Conservation (phyloP, 2,797 vertebrate species). For the Argya squamiceps region DNA sequence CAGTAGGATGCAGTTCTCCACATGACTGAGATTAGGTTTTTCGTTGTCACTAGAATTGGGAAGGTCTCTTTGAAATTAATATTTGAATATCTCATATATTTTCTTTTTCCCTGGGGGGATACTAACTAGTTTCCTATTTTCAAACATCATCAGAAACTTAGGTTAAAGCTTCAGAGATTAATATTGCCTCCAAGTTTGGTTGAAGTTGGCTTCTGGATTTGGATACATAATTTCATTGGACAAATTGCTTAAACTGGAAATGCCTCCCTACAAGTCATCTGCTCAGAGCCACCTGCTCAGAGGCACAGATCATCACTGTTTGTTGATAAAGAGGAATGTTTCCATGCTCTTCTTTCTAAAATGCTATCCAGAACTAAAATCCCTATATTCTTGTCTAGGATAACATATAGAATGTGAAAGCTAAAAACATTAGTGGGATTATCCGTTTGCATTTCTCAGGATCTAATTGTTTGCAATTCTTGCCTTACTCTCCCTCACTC, state of each 20-base stretch:
- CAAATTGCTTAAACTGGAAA: neutral
- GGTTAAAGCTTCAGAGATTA: neutral
- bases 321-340: neutral
- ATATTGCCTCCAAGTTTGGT: neutral
- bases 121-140: neutral
- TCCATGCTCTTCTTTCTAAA: neutral
- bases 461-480: neutral
- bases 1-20: neutral
- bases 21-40: neutral
- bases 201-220: neutral
- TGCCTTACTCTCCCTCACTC: neutral
- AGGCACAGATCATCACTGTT: neutral
- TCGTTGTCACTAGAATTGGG: neutral
- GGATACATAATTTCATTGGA: neutral
- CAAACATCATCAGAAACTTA: neutral
- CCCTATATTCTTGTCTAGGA: neutral
- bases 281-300: neutral
- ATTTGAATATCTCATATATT: neutral
- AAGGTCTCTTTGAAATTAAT: neutral
- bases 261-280: neutral
- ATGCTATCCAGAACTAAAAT: neutral
- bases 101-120: neutral
- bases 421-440: neutral
- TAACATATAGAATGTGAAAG: neutral
- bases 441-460: neutral